Base-by-base conservation (phyloP, 2,888 invertebrate genomes). In the Cephus pulcher region DNA sequence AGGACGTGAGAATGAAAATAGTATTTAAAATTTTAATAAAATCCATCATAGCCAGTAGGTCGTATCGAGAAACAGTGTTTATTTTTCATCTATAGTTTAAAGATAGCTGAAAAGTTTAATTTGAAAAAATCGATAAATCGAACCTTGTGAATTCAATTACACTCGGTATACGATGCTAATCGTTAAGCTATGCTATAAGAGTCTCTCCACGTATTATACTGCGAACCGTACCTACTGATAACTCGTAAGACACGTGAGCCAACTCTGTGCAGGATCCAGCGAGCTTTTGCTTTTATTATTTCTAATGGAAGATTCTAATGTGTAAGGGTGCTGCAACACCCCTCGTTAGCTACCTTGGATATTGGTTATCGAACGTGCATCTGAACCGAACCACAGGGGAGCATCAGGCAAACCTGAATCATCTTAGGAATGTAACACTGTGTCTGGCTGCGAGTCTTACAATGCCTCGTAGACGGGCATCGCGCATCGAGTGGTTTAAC, bases 391-490 rank as follows among this genome's bases (percentile, higher is more conserved):
- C 74, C 77, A 75, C 77, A 77, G 79, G 79, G 78, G 80, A 74
- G 79, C 75, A 74, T 73, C 73, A 73, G 80, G 80, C 82, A 83
- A 84, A 81, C 82, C 80, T 84, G 84, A 85, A 84, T 86, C 85
- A 86, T 88, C 84, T 79, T 75, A 82, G 82, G 87, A 88, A 86
- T 86, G 86, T 84, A 82, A 82, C 82, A 78, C 84, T 82, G 82
- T 79, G 82, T 77, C 76, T 77, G 83, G 82, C 81, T 84, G 79
- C 32, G 71, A 71, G 81, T 79, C 78, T 81, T 82, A 82, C 83
- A 80, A 75, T 79, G 78, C 69, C 75, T 75, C 76, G 73, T 78
- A 78, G 33, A 74, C 56, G 69, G 74, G 56, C 23, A 56, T 56
- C 56, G 56, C 56, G 56, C 23, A 23, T 56, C 56, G 56, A 56